Base-by-base conservation (phyloP, 2,888 invertebrate species). In the Leptopterna dolabrata region DNA sequence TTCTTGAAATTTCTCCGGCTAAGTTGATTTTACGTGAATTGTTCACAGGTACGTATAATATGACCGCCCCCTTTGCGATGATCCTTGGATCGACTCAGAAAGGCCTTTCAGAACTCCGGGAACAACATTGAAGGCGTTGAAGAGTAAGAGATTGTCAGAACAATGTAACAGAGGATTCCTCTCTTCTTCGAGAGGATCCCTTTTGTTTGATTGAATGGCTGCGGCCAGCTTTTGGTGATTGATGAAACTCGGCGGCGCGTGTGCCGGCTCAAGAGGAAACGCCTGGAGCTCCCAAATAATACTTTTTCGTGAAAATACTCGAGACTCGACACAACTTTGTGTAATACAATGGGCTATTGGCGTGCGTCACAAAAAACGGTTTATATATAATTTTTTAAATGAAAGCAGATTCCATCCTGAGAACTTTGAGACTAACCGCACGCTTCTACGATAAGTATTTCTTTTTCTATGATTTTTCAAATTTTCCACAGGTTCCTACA, bases 111-210 rank as follows among this genome's bases (percentile, higher is more conserved):
- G 24, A 63, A 63, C 63, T 63, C 63, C 24, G 24, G 3, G 63
- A 63, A 63, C 63, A 63, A 63, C 63, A 63, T 63, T 63, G 63
- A 63, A 63, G 24, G 63, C 63, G 63, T 63, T 63, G 63, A 63
- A 63, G 63, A 63, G 63, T 24, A 24, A 63, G 63, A 63, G 63
- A 63, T 63, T 63, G 63, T 63, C 63, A 63, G 63, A 63, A 63
- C 63, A 63, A 63, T 63, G 63, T 63, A 63, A 63, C 63, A 63
- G 63, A 63, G 63, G 63, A 63, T 63, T 63, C 63, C 19, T 24
- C 63, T 63, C 63, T 63, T 24, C 63, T 24, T 63, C 63, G 24
- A 9, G 24, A 27, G 63, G 63, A 63, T 63, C 24, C 63, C 63
- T 63, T 63, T 63, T 63, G 63, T 63, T 63, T 63, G 63, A 63